Evolutionary conservation across 2,888 invertebrate genomes (phyloP), one percentile per base, ranked within the genome.

Genomic region (Brachyptera risi): DNA sequence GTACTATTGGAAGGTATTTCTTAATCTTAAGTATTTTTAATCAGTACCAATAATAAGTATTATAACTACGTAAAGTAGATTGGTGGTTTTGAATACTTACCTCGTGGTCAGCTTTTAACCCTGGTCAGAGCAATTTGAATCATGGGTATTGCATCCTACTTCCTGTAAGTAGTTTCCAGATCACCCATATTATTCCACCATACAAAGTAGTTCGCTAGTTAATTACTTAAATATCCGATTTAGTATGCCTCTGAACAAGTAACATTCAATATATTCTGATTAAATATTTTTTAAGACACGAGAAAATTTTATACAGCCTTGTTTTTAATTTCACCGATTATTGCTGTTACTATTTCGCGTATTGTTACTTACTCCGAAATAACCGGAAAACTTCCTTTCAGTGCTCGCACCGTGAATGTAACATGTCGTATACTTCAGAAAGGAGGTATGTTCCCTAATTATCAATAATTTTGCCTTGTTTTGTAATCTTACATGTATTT

Each of bases 351-450:
- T 26, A 19, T 17, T 23, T 37, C 23, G 64, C 58, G 64, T 59
- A 64, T 54, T 59, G 58, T 62, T 60, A 64, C 62, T 31, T 58
- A 19, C 27, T 7, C 47, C 35, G 49, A 27, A 42, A 26, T 21
- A 37, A 47, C 26, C 21, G 47, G 35, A 54, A 21, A 58, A 51
- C 56, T 47, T 58, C 80, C 83, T 87, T 87, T 86, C 84, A 84
- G 84, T 84, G 83, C 82, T 82, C 84, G 80, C 83, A 68, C 83
- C 82, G 83, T 82, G 83, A 85, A 84, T 84, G 82, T 83, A 88
- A 86, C 86, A 89, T 89, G 89, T 89, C 89, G 79, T 85, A 83
- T 84, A 82, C 84, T 77, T 79, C 83, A 78, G 88, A 89, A 80
- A 83, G 86, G 83, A 86, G 87, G 89, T 88, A 86, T 87, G 86